Percentiles rank a stretch among this genome's conserved stretches.
Conservation (phyloP, 2,113 vertebrate genomes). For the Symphodus melops region DNA sequence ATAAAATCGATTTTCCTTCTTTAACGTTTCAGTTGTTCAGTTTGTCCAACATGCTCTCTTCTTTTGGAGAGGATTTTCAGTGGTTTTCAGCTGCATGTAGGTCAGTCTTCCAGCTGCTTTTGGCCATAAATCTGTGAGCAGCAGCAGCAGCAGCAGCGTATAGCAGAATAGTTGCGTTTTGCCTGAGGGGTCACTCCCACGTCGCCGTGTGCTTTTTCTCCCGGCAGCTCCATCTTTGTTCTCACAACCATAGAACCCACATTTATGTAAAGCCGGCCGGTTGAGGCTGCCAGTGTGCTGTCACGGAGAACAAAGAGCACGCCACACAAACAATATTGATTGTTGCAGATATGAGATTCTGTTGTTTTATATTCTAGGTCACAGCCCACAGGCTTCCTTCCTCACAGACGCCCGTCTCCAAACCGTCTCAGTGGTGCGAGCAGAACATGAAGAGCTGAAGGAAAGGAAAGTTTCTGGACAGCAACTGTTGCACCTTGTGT, state of each 20-base stretch:
- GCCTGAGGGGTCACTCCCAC: conserved; percentile 66
- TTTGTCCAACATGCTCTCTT: neutral
- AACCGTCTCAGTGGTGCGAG: neutral
- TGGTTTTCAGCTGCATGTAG: conserved; percentile 15
- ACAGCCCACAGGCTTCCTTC: conserved; percentile 54
- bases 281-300: conserved; percentile 43
- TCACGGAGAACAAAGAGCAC: conserved; percentile 43
- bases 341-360: conserved; percentile 39
- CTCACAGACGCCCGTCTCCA: conserved; percentile 8
- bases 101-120: conserved; percentile 20
- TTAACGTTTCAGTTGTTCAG: neutral
- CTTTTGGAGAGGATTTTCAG: neutral
- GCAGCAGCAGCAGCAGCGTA: conserved; percentile 1
- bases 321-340: conserved; percentile 54
- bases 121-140: conserved; percentile 21
- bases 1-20: neutral
- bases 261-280: conserved; percentile 51
- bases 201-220: conserved; percentile 34
- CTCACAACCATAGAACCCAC: conserved; percentile 28
- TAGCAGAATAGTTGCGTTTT: conserved; percentile 23
- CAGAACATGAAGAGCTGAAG: neutral
- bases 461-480: neutral
- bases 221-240: conserved; percentile 39
- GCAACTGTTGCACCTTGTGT: neutral
- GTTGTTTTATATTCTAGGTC: conserved; percentile 62